Evolutionary conservation across 2,888 invertebrate genomes (phyloP), one percentile per base, ranked within the genome.

Genomic region (Zelleria hepariella): DNA sequence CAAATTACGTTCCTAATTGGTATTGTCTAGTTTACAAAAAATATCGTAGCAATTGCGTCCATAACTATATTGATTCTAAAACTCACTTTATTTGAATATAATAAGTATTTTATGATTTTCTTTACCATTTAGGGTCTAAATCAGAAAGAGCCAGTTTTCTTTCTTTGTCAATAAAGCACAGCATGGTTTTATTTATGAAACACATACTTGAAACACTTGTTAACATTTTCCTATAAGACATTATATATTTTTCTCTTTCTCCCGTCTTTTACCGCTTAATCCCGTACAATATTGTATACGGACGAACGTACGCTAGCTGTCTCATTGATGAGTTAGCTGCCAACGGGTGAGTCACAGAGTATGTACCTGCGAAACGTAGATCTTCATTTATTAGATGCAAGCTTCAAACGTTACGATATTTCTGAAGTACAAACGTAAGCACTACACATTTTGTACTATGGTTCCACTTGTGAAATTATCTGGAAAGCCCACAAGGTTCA

Each of bases 251-350:
- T 82, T 84, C 76, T 85, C 77, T 86, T 82, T 84, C 82, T 82
- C 82, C 82, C 84, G 75, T 80, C 73, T 82, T 81, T 80, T 82
- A 71, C 77, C 78, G 85, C 84, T 86, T 86, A 74, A 79, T 75
- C 84, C 81, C 77, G 73, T 81, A 77, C 80, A 75, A 73, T 82
- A 74, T 75, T 79, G 69, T 82, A 73, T 24, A 72, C 73, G 86
- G 86, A 84, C 70, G 72, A 74, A 76, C 65, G 67, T 70, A 78
- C 72, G 76, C 74, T 85, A 95, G 95, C 94, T 94, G 94, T 94
- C 92, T 95, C 91, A 93, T 94, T 91, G 94, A 94, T 90, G 94
- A 95, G 91, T 91, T 93, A 90, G 91, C 93, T 77, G 91, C 91
- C 77, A 93, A 91, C 88, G 94, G 94, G 94, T 94, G 93, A 94